Conservation (phyloP, 2,113 vertebrate species). For the human (Homo sapiens) region GRCh38 chr1:83018501-83019000, state of each 20-base stretch:
- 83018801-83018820: background rate
- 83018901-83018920: too few species aligned
- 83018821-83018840: background rate
- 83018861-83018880: background rate
- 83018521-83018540: background rate
- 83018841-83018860: background rate
- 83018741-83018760: background rate
- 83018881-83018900: background rate
- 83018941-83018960: too few species aligned
- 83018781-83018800: background rate
- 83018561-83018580: background rate
- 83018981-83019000: too few species aligned
- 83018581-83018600: background rate
- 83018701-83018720: slow-evolving; percentile 14
- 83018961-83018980: background rate
- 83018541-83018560: background rate
- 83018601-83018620: slow-evolving; percentile 1
- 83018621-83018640: slow-evolving; percentile 13
- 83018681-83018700: background rate
- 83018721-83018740: background rate
- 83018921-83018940: background rate
- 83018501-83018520: background rate
- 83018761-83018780: background rate
- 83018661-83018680: background rate
- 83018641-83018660: background rate